Evolutionary conservation across 2,113 vertebrate species (phyloP).

Genomic region (Uria aalge): DNA sequence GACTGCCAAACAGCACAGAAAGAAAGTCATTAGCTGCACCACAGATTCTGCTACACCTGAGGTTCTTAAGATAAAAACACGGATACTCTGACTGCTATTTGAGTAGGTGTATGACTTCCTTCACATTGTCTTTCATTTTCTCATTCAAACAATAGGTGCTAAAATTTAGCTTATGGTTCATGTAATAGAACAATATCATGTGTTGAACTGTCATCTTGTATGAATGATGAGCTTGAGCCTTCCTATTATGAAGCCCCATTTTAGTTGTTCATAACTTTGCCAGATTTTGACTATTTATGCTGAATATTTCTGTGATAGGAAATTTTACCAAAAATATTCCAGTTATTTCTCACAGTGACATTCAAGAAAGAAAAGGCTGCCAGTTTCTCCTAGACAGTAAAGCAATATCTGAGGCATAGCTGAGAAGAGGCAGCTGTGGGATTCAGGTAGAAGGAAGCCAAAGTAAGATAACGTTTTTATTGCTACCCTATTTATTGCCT

Average conservation of each 20-base stretch:
- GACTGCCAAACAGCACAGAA: neutral
- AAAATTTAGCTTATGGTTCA: neutral
- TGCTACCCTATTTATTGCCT: neutral
- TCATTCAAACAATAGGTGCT: neutral
- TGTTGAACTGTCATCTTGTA: neutral
- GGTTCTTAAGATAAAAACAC: neutral
- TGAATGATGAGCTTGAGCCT: neutral
- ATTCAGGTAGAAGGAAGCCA: neutral
- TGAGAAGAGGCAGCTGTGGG: neutral
- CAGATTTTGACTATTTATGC: neutral
- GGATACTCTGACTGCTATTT: neutral
- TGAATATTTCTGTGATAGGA: neutral
- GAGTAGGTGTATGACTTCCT: neutral
- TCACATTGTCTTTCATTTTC: neutral
- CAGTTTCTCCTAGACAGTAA: neutral
- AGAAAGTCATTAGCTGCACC: neutral
- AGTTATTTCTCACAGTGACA: neutral
- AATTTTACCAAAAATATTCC: neutral
- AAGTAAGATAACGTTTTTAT: neutral
- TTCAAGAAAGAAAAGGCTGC: neutral
- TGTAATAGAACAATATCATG: neutral
- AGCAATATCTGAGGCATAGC: neutral
- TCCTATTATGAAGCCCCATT: neutral
- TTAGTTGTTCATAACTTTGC: neutral
- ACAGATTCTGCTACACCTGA: neutral